These are phyloP conservation scores for Lateolabrax maculatus DNA, from an alignment of 2,797 vertebrate species.

Conservation along the genomic window DNA sequence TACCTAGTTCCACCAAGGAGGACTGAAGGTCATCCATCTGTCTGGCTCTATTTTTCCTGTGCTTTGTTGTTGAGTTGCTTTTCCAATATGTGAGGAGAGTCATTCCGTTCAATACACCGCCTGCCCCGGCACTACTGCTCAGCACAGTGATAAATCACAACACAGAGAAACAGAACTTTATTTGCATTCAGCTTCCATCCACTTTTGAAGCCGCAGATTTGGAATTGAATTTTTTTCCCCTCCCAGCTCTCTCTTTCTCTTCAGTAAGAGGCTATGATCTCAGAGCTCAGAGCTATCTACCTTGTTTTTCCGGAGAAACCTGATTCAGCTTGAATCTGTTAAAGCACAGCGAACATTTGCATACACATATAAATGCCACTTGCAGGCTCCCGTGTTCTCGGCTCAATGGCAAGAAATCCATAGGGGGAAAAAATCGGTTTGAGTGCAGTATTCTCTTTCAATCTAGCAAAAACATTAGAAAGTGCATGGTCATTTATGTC, in stretches of 20 bases:
- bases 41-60: constrained; percentile 76
- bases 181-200: constrained; percentile 85
- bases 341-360: constrained; percentile 64
- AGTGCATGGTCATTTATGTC: constrained; percentile 65
- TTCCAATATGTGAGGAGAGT: constrained; percentile 82
- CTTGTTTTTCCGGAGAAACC: constrained; percentile 67
- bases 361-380: constrained; percentile 58
- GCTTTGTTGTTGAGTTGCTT: constrained; percentile 82
- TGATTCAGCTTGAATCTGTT: constrained; percentile 64
- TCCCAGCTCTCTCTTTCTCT: constrained; percentile 62
- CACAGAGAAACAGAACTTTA: constrained; percentile 82
- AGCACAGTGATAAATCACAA: constrained; percentile 85
- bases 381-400: constrained; percentile 28
- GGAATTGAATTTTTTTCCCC: constrained; percentile 79
- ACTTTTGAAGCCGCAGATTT: constrained; percentile 82
- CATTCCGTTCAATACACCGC: constrained; percentile 81
- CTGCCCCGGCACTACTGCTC: constrained; percentile 76
- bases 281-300: constrained; percentile 60
- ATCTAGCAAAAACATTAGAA: constrained; percentile 48
- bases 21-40: constrained; percentile 84
- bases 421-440: constrained; percentile 30
- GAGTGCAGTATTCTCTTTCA: constrained; percentile 40
- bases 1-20: constrained; percentile 77
- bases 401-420: constrained; percentile 38
- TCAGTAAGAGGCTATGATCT: constrained; percentile 78